Evolutionary conservation across 2,888 invertebrate genomes (phyloP).

Genomic region (Schrankia costaestrigalis): DNA sequence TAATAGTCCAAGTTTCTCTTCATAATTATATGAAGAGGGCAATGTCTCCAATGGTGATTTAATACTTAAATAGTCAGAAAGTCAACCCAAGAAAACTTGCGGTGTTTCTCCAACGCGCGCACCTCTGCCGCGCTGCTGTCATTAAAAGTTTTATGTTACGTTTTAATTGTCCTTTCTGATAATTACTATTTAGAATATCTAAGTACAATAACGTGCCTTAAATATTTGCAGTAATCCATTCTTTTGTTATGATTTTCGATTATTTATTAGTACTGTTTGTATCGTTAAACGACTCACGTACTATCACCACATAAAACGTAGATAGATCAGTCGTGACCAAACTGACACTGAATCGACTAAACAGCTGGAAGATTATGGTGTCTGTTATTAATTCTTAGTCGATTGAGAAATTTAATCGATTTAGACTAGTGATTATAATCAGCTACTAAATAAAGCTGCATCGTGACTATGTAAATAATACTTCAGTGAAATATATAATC

Average conservation of each 20-base stretch:
- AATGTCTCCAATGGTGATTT: too few relatives aligned
- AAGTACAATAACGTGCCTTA: too few relatives aligned
- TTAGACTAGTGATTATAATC: conserved; percentile 15
- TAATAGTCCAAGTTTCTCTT: too few relatives aligned
- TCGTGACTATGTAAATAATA: conserved; percentile 22
- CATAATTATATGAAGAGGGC: too few relatives aligned
- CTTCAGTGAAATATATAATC: conserved; percentile 6
- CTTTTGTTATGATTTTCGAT: conserved; percentile 38
- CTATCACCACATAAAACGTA: conserved; percentile 23
- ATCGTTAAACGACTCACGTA: conserved; percentile 34
- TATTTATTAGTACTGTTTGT: conserved; percentile 51
- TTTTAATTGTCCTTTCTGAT: too few relatives aligned
- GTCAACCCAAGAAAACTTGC: too few relatives aligned
- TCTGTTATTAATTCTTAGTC: conserved; percentile 27
- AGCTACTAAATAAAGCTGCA: conserved; percentile 7
- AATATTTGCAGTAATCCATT: too few relatives aligned
- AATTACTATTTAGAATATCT: too few relatives aligned
- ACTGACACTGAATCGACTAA: conserved; percentile 45
- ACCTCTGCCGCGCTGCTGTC: too few relatives aligned
- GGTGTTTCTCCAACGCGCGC: too few relatives aligned
- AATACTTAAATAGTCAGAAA: too few relatives aligned
- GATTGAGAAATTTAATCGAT: conserved; percentile 25
- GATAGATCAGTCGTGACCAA: conserved; percentile 43
- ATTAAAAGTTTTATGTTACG: too few relatives aligned
- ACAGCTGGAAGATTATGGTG: conserved; percentile 24